Conservation (phyloP, 2,797 vertebrate species). For the Coranthus polyacanthus region DNA sequence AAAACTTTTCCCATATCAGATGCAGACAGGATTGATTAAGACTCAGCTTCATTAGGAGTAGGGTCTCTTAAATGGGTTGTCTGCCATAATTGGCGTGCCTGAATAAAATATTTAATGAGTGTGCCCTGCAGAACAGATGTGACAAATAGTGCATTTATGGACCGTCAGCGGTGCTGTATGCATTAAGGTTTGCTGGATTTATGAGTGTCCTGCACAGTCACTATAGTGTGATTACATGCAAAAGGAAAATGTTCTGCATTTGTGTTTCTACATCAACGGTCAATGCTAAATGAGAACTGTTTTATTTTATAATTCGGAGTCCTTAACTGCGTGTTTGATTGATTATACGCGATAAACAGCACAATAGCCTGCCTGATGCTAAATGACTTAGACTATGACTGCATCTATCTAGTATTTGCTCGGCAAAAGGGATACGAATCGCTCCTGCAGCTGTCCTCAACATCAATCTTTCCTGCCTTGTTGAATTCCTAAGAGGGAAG, state of each 20-base stretch:
- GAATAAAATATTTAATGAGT: constrained; percentile 73
- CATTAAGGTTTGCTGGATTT: constrained; percentile 24
- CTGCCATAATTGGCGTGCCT: constrained; percentile 56
- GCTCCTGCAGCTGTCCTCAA: constrained; percentile 30
- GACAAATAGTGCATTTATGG: constrained; percentile 69
- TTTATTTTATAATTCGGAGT: constrained; percentile 48
- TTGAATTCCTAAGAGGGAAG: constrained; percentile 47
- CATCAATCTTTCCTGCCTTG: constrained; percentile 62
- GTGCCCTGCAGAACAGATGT: constrained; percentile 50
- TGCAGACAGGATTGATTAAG: constrained; percentile 64
- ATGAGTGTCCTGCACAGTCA: constrained; percentile 14
- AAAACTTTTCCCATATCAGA: constrained; percentile 57
- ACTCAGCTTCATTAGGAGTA: constrained; percentile 62
- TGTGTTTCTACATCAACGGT: constrained; percentile 37
- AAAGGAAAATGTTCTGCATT: constrained; percentile 20
- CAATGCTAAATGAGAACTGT: constrained; percentile 24
- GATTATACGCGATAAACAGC: constrained; percentile 51
- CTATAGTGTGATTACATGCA: constrained; percentile 15
- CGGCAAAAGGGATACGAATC: constrained; percentile 48
- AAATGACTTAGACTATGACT: constrained; percentile 34
- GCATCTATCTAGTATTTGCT: constrained; percentile 59
- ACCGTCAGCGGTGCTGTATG: constrained; percentile 30
- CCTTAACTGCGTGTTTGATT: constrained; percentile 34
- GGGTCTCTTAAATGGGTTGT: constrained; percentile 53
- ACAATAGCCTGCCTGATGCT: constrained; percentile 54